Evolutionary conservation across 1,140 invertebrate species (phyloP).

Genomic region (Drosophila kikkawai): DNA sequence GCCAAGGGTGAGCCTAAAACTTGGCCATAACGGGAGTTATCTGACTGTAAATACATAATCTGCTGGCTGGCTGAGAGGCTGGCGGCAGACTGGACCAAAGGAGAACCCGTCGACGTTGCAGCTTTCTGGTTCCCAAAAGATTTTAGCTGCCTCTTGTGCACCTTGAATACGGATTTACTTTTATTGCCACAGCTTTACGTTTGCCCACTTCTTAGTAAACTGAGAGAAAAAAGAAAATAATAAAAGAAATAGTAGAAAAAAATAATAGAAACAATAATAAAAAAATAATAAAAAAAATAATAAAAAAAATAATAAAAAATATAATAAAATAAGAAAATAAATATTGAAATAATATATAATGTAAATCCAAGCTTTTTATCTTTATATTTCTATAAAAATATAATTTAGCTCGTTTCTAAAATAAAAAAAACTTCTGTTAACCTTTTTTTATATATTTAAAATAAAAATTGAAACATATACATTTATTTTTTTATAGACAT

Average conservation of each 20-base stretch:
- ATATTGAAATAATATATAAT: neutral
- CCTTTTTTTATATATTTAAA: no score
- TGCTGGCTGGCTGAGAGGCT: constrained; percentile 40
- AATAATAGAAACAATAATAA: no score
- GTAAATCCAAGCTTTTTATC: no score
- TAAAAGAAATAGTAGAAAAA: neutral
- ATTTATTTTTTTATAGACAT: no score
- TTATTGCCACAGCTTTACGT: constrained; percentile 66
- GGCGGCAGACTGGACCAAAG: constrained; percentile 4
- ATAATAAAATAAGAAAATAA: no score
- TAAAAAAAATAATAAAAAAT: no score
- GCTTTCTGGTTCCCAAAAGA: constrained; percentile 61
- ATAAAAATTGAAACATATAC: no score
- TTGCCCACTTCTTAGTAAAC: constrained; percentile 7
- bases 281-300: no score
- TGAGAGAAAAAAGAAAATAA: neutral
- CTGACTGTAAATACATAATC: constrained; percentile 82
- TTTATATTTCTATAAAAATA: no score
- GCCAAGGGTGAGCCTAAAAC: constrained; percentile 24
- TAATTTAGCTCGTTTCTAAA: no score
- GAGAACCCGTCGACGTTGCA: constrained; percentile 42
- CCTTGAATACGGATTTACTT: constrained; percentile 80
- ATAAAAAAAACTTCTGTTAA: no score
- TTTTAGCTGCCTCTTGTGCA: constrained; percentile 47
- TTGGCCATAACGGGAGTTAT: constrained; percentile 79